Evolutionary conservation across 1,140 invertebrate species (phyloP), one percentile per base, ranked within the genome.

Genomic region (Dysdera silvatica): DNA sequence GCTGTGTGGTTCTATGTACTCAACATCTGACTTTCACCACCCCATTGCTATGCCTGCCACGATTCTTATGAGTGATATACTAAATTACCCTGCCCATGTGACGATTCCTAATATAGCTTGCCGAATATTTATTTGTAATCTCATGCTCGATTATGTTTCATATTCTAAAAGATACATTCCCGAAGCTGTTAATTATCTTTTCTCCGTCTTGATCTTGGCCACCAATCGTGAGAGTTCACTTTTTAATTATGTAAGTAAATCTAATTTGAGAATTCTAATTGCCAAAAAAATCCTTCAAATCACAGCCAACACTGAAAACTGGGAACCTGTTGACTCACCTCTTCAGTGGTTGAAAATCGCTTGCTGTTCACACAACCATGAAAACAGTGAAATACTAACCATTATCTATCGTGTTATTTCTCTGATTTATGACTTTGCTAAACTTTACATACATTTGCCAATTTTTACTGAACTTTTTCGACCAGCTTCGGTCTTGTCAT

Each of bases 1-100:
- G 65, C 65, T 80, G 48, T 68, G 78, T 5, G 67, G 73, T 8
- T 73, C 87, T 16, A 70, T 95, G 32, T 96, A 88, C 75, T 86
- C 91, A 16, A 86, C 89, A 1, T 94, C 91, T 0, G 92, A 96
- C 77, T 92, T 89, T 72, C 78, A 83, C 29, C 91, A 95, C 80
- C 83, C 84, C 2, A 80, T 95, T n/a, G 84, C 85, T 29, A 92
- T 89, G 10, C 90, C 91, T 43, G 83, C 84, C 70, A 78, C 89
- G 52, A 77, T 91, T 41, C 91, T 94, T 70, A 87, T 94, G 77
- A 82, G 83, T 33, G 84, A 93, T 74, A 86, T 94, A 65, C 76
- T 96, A 63, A 75, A 79, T 5, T 77, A 77, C 68, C 80, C 82
- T 64, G 79, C 76, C 67, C 80, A 89, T 28, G 82, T 79, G 67